Base-by-base conservation (phyloP, 1,140 invertebrate genomes). In the Drosophila chauvacae region DNA sequence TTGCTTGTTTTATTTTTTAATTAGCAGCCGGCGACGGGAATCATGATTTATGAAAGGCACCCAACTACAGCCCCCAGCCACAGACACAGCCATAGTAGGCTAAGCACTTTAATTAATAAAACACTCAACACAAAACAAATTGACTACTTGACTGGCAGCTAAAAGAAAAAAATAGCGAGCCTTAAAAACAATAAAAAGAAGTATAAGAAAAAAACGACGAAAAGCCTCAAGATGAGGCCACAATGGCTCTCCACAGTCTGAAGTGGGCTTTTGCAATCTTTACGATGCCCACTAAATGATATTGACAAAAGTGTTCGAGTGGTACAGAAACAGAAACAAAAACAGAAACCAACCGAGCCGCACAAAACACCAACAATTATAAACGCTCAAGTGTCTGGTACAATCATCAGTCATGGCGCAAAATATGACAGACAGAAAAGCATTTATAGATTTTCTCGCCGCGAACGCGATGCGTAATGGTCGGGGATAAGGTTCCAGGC, bases 211-310 rank as follows among this genome's bases (percentile, higher is more conserved):
- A 56, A 56, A 56, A 44, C 30, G 13, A 60, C 56, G 51, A 57
- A 77, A 77, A 69, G 35, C 45, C 28, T 61, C 62, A 61, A 77
- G 72, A 77, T 61, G 73, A 59, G 48, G 47, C 62, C 80, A 80
- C 80, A 84, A 84, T 90, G 75, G 83, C 85, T 90, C 85, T 84
- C 59, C 73, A 88, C 37, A 76, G 81, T 68, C 70, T 88, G 81
- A 80, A 88, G 84, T 90, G 85, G 85, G 75, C 85, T 85, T 88
- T 88, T 72, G 84, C 84, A 88, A 88, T 88, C 84, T 90, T 88
- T 88, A 88, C 85, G 74, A 88, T 88, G 85, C 85, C 85, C 85
- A 88, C 85, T 79, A 90, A 88, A 90, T 90, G 85, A 88, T 88
- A 88, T 88, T 88, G 85, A 88, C 85, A 88, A 88, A 90, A 88